Conservation (phyloP, 2,888 invertebrate genomes). For the Idaea aversata region DNA sequence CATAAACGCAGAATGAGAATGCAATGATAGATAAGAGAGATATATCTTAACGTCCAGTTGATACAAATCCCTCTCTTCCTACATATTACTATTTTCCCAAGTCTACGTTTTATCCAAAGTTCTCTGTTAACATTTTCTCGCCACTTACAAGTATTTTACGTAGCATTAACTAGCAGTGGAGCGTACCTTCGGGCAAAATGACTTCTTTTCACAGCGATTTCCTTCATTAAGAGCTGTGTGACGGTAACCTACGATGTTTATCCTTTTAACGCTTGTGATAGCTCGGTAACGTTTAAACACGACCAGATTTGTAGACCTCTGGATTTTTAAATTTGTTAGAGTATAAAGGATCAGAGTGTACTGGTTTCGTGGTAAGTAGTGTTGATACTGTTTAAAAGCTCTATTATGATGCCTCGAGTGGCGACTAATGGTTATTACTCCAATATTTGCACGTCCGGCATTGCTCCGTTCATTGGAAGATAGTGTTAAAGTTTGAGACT, state of each 20-base stretch:
- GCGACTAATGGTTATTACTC: constrained; percentile 28
- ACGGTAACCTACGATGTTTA: constrained; percentile 41
- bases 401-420: constrained; percentile 38
- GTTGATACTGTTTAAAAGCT: constrained; percentile 50
- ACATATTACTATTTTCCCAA: constrained; percentile 1
- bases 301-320: constrained; percentile 34
- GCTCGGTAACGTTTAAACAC: constrained; percentile 42
- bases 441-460: constrained; percentile 32
- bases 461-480: neutral
- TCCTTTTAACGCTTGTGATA: constrained; percentile 48
- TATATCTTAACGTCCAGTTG: neutral
- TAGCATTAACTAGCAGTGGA: constrained; percentile 12
- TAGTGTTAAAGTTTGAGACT: neutral
- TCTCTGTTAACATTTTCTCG: neutral
- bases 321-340: neutral
- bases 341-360: constrained; percentile 25
- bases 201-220: constrained; percentile 34
- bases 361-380: constrained; percentile 35
- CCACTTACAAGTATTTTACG: constrained; percentile 5
- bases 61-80: neutral
- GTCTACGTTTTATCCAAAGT: neutral
- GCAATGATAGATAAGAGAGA: too few relatives aligned
- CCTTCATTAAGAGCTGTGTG: constrained; percentile 46
- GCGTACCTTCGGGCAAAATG: constrained; percentile 14
- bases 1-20: too few relatives aligned